phyloP scores from a whole-genome alignment of 1,140 invertebrate genomes.

The Leptopilina boulardi region DNA sequence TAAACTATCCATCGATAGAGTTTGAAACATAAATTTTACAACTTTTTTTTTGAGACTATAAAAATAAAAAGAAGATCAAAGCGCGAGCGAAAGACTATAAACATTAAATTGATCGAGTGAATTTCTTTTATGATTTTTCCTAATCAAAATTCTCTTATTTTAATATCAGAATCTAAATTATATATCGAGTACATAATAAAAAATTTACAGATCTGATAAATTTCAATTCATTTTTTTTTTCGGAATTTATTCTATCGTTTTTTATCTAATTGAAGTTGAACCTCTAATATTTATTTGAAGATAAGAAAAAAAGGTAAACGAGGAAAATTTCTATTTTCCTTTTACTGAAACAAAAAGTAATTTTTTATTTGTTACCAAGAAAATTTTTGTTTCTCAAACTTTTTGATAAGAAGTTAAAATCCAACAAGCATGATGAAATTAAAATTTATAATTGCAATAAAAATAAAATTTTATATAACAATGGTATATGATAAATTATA shows the following conservation, averaged over 20 bases:
- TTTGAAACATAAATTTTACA: slow-evolving; percentile 13
- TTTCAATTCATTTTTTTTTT: neutral
- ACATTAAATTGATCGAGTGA: neutral
- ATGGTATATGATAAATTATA: neutral
- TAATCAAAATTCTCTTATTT: neutral
- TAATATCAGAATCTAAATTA: neutral
- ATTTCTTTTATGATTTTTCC: neutral
- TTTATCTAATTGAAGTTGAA: too few species aligned
- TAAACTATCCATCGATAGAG: slow-evolving; percentile 17
- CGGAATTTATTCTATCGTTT: too few species aligned
- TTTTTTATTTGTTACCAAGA: too few species aligned
- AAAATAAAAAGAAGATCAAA: neutral
- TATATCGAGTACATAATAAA: neutral
- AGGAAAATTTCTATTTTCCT: too few species aligned
- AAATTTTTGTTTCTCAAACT: too few species aligned
- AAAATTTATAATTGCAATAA: too few species aligned
- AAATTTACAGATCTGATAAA: neutral
- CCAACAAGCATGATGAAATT: too few species aligned
- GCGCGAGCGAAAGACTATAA: neutral
- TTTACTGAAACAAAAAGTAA: too few species aligned
- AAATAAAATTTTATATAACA: neutral
- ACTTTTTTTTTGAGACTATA: neutral
- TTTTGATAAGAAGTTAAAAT: too few species aligned
- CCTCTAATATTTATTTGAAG: too few species aligned
- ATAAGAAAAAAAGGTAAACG: too few species aligned